A percentile compares a stretch with the other conserved stretches of the same genome.
Evolutionary conservation across 2,797 vertebrate genomes (phyloP).

Genomic region (Aerospiza tachiro): DNA sequence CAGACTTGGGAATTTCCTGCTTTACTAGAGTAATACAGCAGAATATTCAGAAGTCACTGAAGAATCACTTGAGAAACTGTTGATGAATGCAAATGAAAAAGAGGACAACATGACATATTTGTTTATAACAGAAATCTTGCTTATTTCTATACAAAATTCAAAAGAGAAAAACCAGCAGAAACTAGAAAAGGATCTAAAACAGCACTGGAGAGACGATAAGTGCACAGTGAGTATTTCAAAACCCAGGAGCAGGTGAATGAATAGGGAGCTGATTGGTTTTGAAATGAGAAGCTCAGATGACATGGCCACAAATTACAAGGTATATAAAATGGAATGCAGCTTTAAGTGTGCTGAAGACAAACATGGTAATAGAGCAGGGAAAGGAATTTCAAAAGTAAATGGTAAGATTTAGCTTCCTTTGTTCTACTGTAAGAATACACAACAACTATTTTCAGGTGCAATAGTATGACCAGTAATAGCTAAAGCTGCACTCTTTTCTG

Average conservation of each 20-base stretch:
- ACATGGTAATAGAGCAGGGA: neutral
- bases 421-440: neutral
- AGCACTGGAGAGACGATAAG: neutral
- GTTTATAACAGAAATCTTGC: neutral
- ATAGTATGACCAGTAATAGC: neutral
- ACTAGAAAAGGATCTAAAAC: neutral
- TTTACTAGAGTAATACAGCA: neutral
- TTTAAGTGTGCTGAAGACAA: neutral
- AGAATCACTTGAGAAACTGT: neutral
- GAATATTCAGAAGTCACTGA: neutral
- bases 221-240: neutral
- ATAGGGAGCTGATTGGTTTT: neutral
- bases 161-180: neutral
- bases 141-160: neutral
- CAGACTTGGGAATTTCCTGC: neutral
- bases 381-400: neutral
- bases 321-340: neutral
- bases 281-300: neutral
- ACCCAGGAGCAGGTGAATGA: neutral
- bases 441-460: neutral
- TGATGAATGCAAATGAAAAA: neutral
- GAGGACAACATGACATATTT: neutral
- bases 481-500: neutral
- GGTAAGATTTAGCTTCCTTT: neutral
- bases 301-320: neutral